These are phyloP conservation scores for Archegozetes longisetosus DNA, from an alignment of 1,140 invertebrate species.

Conservation along the genomic window DNA sequence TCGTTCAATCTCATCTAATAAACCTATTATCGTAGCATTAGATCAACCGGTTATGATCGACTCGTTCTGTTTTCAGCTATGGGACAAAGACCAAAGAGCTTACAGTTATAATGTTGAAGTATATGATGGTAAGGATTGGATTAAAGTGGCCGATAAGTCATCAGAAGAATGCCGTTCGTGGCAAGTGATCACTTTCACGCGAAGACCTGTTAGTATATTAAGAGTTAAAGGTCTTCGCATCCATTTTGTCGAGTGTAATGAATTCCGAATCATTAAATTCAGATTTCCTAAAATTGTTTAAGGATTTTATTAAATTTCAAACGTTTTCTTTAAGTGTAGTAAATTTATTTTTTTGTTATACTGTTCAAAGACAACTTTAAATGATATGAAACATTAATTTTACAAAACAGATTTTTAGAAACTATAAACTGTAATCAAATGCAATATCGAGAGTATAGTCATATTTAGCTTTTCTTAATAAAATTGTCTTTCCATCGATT, in stretches of 20 bases:
- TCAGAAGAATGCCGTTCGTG: background rate
- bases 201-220: background rate
- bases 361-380: no score
- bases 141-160: background rate
- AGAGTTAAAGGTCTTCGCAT: background rate
- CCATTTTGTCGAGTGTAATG: background rate
- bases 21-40: background rate
- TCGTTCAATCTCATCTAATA: background rate
- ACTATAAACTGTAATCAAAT: no score
- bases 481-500: no score
- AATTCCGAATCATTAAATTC: slow-evolving; percentile 8
- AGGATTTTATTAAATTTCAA: no score
- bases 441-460: no score
- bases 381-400: no score
- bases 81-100: background rate
- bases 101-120: slow-evolving; percentile 4
- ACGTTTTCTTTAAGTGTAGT: no score
- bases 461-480: no score
- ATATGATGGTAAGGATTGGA: background rate
- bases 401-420: no score
- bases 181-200: background rate
- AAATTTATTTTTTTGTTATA: no score
- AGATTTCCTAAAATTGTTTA: slow-evolving; percentile 5
- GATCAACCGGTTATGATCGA: slow-evolving; percentile 6
- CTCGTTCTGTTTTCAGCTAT: slow-evolving; percentile 1